Evolutionary conservation across 2,888 invertebrate species (phyloP).

Genomic region (Frankliniella fusca): DNA sequence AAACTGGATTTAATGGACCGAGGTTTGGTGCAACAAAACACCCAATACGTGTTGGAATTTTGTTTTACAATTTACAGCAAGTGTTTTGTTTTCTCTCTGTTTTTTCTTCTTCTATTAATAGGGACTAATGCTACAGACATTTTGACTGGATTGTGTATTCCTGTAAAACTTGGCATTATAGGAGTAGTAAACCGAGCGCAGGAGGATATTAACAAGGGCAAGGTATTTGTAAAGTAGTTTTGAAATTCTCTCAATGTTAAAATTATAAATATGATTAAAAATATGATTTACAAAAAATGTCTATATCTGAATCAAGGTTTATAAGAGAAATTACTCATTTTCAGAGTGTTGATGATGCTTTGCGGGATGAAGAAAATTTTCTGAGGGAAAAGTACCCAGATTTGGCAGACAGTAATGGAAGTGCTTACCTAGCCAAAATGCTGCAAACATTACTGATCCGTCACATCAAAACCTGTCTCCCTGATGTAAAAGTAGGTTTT

Average conservation of each 20-base stretch:
- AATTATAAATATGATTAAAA: too few species aligned
- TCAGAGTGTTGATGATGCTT: background rate
- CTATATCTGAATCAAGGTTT: too few species aligned
- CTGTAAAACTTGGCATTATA: conserved; percentile 61
- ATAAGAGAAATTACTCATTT: background rate
- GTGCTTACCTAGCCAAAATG: background rate
- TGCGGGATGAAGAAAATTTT: background rate
- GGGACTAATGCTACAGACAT: conserved; percentile 63
- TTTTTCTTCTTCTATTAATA: too few species aligned
- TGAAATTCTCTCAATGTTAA: too few species aligned
- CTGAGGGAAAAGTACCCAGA: background rate
- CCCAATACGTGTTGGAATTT: too few species aligned
- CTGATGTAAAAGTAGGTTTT: background rate
- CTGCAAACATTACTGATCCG: background rate
- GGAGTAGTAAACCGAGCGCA: conserved; percentile 63
- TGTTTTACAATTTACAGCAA: too few species aligned
- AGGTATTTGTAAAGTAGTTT: too few species aligned
- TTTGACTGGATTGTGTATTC: conserved; percentile 58
- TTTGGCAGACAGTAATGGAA: background rate
- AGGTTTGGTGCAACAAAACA: too few species aligned
- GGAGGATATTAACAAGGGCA: conserved; percentile 53
- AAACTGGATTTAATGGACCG: conserved; percentile 62
- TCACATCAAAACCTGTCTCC: background rate
- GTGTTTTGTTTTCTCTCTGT: too few species aligned
- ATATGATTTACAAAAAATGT: too few species aligned